These are phyloP conservation scores for Chromis chromis DNA, from an alignment of 2,797 vertebrate genomes.

Conservation along the genomic window DNA sequence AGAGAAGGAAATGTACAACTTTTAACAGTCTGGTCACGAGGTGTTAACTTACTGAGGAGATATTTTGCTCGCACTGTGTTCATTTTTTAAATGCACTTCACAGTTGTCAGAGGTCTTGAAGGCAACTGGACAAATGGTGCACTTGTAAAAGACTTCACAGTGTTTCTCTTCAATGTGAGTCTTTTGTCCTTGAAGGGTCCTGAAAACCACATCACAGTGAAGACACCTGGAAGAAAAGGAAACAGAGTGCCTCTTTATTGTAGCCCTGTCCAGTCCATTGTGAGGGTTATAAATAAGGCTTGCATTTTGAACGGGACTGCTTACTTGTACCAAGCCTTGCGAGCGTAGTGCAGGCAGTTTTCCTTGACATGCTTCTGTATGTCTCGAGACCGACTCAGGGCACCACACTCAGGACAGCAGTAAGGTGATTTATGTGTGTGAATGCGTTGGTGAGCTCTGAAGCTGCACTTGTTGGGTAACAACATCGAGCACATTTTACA, in stretches of 20 bases:
- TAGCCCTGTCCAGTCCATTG: neutral
- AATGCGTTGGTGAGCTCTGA: slow-evolving; percentile 92
- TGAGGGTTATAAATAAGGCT: neutral
- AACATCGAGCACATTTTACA: slow-evolving; percentile 95
- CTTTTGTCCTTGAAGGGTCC: slow-evolving; percentile 91
- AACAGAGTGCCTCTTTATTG: neutral
- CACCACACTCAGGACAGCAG: slow-evolving; percentile 96
- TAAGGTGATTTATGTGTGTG: slow-evolving; percentile 95
- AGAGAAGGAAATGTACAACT: neutral
- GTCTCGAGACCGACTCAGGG: slow-evolving; percentile 90
- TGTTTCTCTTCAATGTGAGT: slow-evolving; percentile 94
- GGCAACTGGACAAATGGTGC: slow-evolving; percentile 93
- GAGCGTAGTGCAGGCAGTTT: slow-evolving; percentile 96
- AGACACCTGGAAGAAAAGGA: slow-evolving; percentile 87
- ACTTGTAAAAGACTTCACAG: slow-evolving; percentile 94
- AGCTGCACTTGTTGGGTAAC: slow-evolving; percentile 97
- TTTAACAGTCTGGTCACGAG: neutral
- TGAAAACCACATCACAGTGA: slow-evolving; percentile 94
- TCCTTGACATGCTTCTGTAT: slow-evolving; percentile 97
- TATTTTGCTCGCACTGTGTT: slow-evolving; percentile 83
- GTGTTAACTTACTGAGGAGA: slow-evolving; percentile 89
- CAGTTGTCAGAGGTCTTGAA: slow-evolving; percentile 92
- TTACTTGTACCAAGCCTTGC: slow-evolving; percentile 95
- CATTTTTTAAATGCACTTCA: slow-evolving; percentile 87
- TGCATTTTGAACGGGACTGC: slow-evolving; percentile 56